Evolutionary conservation across 2,113 vertebrate genomes (phyloP).

Genomic region (Callipepla squamata): DNA sequence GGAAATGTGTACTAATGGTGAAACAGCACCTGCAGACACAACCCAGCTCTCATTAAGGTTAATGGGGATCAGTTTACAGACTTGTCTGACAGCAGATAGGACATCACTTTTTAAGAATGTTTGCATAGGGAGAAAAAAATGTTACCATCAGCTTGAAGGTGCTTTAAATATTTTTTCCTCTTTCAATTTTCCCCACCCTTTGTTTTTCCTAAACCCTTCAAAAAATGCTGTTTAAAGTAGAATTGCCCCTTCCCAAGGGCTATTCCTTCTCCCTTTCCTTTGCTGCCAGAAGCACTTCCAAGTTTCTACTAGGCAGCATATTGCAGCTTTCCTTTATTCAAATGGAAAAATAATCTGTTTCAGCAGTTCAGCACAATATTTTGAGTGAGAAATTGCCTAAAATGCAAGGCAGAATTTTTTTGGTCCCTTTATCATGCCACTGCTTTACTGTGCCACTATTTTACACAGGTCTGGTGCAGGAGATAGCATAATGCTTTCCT

Average conservation of each 20-base stretch:
- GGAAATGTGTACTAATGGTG: background rate
- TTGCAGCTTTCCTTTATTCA: background rate
- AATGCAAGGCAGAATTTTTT: background rate
- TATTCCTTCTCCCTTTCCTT: background rate
- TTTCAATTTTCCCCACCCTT: background rate
- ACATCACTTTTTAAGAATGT: background rate
- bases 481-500: background rate
- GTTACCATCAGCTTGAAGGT: background rate
- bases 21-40: background rate
- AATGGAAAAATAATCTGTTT: background rate
- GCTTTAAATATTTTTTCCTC: background rate
- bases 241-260: background rate
- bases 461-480: background rate
- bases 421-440: background rate
- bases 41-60: slow-evolving; percentile 13
- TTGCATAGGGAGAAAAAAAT: background rate
- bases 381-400: background rate
- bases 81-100: background rate
- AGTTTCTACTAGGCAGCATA: background rate
- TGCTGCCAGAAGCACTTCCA: background rate
- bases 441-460: background rate
- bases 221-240: background rate
- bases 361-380: background rate
- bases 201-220: background rate
- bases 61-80: background rate